Base-by-base conservation (phyloP, 2,888 invertebrate genomes). In the Beris morrisii region DNA sequence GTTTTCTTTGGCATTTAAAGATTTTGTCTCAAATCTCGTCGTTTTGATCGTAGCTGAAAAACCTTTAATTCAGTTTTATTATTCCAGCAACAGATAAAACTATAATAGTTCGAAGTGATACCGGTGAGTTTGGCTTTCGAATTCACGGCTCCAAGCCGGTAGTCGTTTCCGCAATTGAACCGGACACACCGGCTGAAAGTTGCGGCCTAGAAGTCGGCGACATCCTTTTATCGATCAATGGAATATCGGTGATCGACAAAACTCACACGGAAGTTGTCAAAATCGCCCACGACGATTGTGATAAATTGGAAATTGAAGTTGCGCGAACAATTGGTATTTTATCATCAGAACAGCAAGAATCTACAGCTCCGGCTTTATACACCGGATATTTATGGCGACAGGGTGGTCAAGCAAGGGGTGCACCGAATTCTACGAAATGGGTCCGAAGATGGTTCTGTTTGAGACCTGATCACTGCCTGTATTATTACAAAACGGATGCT, bases 81-180 rank as follows among this genome's bases (percentile, higher is more conserved):
- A 28, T 70, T 70, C 5, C 82, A 95, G 95, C 93, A 80, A 90
- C 92, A 75, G 94, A 95, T 82, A 94, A 95, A 80, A 89, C 89
- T 15, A 91, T 95, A 43, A 85, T 90, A 64, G 91, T 95, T 4
- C 87, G 88, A 71, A 87, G 92, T 61, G 90, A 91, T 73, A 88
- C 90, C 30, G 93, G 93, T 45, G 96, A 95, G 77, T 97, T 95
- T 78, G 96, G 96, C 12, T 95, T 97, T 80, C 88, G 97, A 69
- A 95, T 97, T 75, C 94, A 96, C 74, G 96, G 96, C 31, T 93
- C 94, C 67, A 92, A 93, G 75, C 97, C 97, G 1, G 95, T 96
- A n/a, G 94, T 96, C 12, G 95, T 97, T 32, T 95, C 96, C 4
- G 94, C 94, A 22, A 95, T 97, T 72, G 96, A 96, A 81, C 91